Percentiles rank a stretch among this genome's conserved stretches.
Evolutionary conservation across 2,113 vertebrate species (phyloP).

Genomic region (Phoenicopterus ruber): DNA sequence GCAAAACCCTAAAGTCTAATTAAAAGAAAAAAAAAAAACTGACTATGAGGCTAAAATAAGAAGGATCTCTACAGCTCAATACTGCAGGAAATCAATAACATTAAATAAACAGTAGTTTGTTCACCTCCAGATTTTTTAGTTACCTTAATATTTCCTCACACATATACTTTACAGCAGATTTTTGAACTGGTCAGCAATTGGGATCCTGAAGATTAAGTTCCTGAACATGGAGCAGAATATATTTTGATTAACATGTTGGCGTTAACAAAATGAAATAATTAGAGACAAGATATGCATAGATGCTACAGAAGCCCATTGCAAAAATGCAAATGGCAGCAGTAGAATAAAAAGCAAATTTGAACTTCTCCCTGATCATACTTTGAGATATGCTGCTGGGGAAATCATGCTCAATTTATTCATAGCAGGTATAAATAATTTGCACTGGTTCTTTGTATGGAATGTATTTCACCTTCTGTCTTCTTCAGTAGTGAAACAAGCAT

Average conservation of each 20-base stretch:
- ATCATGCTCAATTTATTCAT: neutral
- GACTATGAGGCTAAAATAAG: neutral
- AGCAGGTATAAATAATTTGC: neutral
- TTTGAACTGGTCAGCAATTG: slow-evolving; percentile 17
- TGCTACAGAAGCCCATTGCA: neutral
- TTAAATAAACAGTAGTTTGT: neutral
- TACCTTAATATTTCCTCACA: neutral
- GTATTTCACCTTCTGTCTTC: neutral
- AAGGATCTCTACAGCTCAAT: neutral
- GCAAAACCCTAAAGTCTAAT: neutral
- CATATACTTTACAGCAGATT: neutral
- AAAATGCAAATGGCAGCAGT: neutral
- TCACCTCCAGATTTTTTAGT: neutral
- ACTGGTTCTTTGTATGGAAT: neutral
- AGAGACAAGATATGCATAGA: neutral
- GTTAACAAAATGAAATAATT: neutral
- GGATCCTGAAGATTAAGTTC: neutral
- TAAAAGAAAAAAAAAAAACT: neutral
- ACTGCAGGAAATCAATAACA: neutral
- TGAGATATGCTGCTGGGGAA: neutral
- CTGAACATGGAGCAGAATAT: neutral
- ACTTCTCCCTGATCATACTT: neutral
- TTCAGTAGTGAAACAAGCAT: neutral
- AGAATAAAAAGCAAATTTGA: neutral
- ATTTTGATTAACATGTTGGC: neutral